Conservation (phyloP, 2,797 vertebrate genomes). For the Microchirus variegatus region DNA sequence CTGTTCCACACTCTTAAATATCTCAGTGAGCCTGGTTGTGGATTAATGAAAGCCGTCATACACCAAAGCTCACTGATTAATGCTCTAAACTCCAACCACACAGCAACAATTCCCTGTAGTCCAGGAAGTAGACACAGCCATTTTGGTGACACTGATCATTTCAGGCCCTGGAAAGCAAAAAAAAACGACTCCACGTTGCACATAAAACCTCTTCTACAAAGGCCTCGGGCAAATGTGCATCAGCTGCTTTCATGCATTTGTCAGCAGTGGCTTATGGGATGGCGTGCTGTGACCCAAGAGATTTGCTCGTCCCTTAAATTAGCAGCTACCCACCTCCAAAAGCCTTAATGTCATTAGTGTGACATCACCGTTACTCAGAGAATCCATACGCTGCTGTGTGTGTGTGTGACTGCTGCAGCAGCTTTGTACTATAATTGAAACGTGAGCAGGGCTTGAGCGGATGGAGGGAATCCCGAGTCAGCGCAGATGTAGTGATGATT, state of each 20-base stretch:
- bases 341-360: constrained; percentile 70
- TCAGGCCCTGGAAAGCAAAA: background rate
- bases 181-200: background rate
- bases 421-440: too few species aligned
- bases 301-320: constrained; percentile 65
- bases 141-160: background rate
- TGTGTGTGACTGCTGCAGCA: too few species aligned
- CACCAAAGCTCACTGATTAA: background rate
- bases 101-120: background rate
- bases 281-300: constrained; percentile 50
- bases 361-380: constrained; percentile 26
- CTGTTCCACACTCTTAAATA: too few species aligned
- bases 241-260: constrained; percentile 7
- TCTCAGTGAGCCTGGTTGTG: too few species aligned
- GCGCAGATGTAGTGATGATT: background rate
- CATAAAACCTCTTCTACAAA: background rate
- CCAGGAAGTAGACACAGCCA: constrained; percentile 14
- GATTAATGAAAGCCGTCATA: constrained; percentile 2
- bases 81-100: background rate
- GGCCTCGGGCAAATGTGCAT: background rate
- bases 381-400: too few species aligned
- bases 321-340: constrained; percentile 52
- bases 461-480: background rate
- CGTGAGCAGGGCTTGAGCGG: too few species aligned
- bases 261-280: constrained; percentile 39